Percentiles rank a stretch among this genome's conserved stretches.
These are phyloP conservation scores for Argyresthia goedartella DNA, from an alignment of 2,888 invertebrate genomes.

Conservation along the genomic window DNA sequence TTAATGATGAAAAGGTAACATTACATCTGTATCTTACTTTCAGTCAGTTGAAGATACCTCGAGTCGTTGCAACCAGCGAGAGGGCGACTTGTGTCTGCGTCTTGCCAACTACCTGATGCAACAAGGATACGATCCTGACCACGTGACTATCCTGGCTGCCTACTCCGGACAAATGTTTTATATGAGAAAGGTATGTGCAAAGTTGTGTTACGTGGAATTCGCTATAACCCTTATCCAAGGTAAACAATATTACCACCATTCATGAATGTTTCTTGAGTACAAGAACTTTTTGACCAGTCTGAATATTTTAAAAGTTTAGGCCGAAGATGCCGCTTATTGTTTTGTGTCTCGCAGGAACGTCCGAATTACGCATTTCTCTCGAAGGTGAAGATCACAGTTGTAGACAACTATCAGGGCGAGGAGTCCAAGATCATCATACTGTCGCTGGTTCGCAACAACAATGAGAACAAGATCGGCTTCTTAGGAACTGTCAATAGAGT, in stretches of 20 bases:
- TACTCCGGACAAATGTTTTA: constrained; percentile 80
- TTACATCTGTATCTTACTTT: neutral
- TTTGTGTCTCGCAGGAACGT: constrained; percentile 31
- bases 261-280: no score
- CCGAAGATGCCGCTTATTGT: no score
- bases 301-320: neutral
- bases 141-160: constrained; percentile 80
- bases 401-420: constrained; percentile 87
- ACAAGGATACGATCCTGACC: constrained; percentile 72
- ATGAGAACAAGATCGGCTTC: constrained; percentile 76
- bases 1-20: no score
- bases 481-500: constrained; percentile 77
- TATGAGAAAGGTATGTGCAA: constrained; percentile 50
- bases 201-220: neutral
- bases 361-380: constrained; percentile 32
- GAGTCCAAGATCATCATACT: constrained; percentile 83
- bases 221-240: neutral
- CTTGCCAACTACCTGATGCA: constrained; percentile 74
- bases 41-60: constrained; percentile 46
- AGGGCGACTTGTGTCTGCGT: constrained; percentile 71
- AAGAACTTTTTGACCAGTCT: no score
- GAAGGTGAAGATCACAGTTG: constrained; percentile 74
- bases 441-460: constrained; percentile 82
- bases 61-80: constrained; percentile 73
- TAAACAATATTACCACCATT: neutral